phyloP scores from a whole-genome alignment of 2,888 invertebrate genomes.

The Panopea generosa region DNA sequence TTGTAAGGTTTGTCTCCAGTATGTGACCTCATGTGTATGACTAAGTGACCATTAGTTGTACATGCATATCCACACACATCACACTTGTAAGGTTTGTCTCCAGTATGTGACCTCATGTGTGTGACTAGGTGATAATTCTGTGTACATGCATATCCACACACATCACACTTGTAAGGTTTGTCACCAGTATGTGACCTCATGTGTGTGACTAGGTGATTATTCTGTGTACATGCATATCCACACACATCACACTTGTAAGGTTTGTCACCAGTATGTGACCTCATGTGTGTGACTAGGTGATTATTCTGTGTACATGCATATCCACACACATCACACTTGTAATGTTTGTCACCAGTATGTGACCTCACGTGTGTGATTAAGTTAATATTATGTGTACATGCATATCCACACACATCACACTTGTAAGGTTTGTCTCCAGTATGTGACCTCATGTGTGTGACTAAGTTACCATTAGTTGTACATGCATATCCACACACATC shows the following conservation, averaged over 20 bases:
- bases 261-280: conserved; percentile 22
- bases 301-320: background rate
- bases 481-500: conserved; percentile 20
- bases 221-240: conserved; percentile 10
- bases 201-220: too few relatives aligned
- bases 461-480: background rate
- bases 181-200: too few relatives aligned
- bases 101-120: conserved; percentile 16
- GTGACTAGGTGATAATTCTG: background rate
- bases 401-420: conserved; percentile 15
- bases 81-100: conserved; percentile 19
- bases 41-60: conserved; percentile 14
- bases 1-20: conserved; percentile 17
- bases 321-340: conserved; percentile 24
- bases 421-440: conserved; percentile 23
- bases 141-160: too few relatives aligned
- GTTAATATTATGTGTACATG: background rate
- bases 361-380: conserved; percentile 21
- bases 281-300: conserved; percentile 2
- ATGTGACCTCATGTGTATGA: conserved; percentile 29
- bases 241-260: conserved; percentile 17
- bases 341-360: conserved; percentile 28
- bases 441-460: conserved; percentile 24
- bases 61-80: conserved; percentile 21
- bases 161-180: too few relatives aligned